phyloP scores from a whole-genome alignment of 2,888 invertebrate species.

The Druceiella hillmani region DNA sequence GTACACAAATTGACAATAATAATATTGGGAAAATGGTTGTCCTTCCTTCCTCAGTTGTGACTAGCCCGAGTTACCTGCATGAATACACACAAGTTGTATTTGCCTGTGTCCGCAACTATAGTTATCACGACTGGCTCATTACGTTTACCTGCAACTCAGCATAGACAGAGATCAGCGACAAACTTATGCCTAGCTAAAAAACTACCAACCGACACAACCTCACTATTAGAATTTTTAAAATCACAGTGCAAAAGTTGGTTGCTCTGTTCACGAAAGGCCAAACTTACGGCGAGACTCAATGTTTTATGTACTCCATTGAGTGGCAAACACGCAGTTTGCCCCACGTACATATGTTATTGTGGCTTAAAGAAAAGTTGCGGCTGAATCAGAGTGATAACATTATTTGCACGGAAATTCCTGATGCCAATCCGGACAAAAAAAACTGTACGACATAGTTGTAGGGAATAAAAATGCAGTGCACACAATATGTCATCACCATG shows the following conservation, averaged over 20 bases:
- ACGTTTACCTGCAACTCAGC: constrained; percentile 25
- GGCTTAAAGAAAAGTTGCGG: constrained; percentile 27
- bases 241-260: constrained; percentile 25
- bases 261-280: constrained; percentile 22
- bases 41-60: constrained; percentile 27
- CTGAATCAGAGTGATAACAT: constrained; percentile 30
- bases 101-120: constrained; percentile 29
- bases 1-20: constrained; percentile 22
- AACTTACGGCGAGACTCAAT: constrained; percentile 23
- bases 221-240: constrained; percentile 24
- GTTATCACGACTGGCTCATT: constrained; percentile 25
- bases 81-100: constrained; percentile 27
- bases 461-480: constrained; percentile 9
- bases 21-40: constrained; percentile 27
- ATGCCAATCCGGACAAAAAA: constrained; percentile 22
- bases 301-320: constrained; percentile 23
- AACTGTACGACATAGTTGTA: constrained; percentile 19
- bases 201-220: constrained; percentile 27
- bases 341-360: constrained; percentile 23
- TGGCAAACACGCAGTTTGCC: constrained; percentile 19
- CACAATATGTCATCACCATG: constrained; percentile 20
- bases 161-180: constrained; percentile 26
- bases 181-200: constrained; percentile 19
- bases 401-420: constrained; percentile 30
- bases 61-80: constrained; percentile 25